Conservation (phyloP, 2,888 invertebrate species). For the Temnothorax rugatulus region DNA sequence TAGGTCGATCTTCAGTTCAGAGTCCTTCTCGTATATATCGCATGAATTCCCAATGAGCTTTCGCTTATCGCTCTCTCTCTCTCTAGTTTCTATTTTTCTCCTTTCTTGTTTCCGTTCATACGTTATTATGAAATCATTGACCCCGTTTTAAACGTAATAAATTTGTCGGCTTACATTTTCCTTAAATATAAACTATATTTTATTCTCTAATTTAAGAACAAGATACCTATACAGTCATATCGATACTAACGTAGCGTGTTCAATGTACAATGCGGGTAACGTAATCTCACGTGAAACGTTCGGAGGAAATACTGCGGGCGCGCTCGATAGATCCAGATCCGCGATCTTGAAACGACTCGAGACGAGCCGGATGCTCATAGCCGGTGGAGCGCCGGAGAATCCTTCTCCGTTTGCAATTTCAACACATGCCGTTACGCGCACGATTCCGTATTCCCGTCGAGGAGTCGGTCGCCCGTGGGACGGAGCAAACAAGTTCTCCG, state of each 20-base stretch:
- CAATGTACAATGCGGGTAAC: neutral
- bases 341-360: conserved; percentile 34
- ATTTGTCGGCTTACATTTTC: conserved; percentile 79
- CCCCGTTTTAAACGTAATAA: conserved; percentile 81
- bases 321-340: conserved; percentile 13
- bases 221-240: neutral
- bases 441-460: conserved; percentile 83
- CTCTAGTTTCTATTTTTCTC: conserved; percentile 57
- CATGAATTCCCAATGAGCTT: conserved; percentile 82
- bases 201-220: neutral
- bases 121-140: conserved; percentile 78
- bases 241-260: neutral
- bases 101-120: conserved; percentile 55
- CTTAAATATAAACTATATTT: neutral
- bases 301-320: conserved; percentile 14
- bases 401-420: conserved; percentile 79
- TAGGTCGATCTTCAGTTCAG: conserved; percentile 72
- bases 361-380: conserved; percentile 31
- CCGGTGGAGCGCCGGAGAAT: conserved; percentile 11
- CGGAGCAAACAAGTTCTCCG: conserved; percentile 84
- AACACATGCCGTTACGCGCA: conserved; percentile 72
- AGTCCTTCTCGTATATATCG: conserved; percentile 74
- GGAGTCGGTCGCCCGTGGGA: conserved; percentile 69
- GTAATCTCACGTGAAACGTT: conserved; percentile 7
- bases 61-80: conserved; percentile 58